These are phyloP conservation scores for Pentalonia nigronervosa DNA, from an alignment of 1,140 invertebrate species.

Conservation along the genomic window DNA sequence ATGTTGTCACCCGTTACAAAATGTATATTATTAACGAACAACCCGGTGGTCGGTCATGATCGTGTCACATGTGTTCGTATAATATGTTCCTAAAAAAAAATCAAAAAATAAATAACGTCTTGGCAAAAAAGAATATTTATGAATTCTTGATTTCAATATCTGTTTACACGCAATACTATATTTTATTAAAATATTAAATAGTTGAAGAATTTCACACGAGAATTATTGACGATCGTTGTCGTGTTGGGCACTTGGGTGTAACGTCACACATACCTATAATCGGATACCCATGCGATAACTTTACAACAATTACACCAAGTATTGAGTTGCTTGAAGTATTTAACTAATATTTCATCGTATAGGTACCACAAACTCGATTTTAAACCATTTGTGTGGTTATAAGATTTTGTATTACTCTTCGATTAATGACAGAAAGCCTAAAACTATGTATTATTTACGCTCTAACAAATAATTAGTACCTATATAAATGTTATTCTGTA, in stretches of 20 bases:
- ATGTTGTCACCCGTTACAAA: background rate
- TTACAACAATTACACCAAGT: background rate
- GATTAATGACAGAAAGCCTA: background rate
- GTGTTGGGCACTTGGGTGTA: background rate
- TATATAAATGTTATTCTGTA: too few species aligned
- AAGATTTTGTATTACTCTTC: slow-evolving; percentile 1
- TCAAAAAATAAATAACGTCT: background rate
- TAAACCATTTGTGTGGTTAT: background rate
- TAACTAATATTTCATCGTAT: background rate
- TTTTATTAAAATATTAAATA: background rate
- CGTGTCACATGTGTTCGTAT: background rate
- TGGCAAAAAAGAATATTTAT: background rate
- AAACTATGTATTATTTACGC: background rate
- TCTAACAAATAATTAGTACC: background rate
- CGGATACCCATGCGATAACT: slow-evolving; percentile 29
- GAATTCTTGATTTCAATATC: background rate
- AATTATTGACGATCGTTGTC: background rate
- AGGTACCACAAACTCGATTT: background rate
- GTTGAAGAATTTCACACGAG: slow-evolving; percentile 9
- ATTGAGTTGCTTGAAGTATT: slow-evolving; percentile 18
- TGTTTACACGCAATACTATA: background rate
- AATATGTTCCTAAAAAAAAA: background rate
- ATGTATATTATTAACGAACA: background rate
- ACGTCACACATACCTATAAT: background rate
- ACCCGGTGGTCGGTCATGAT: background rate